Conservation (phyloP, 1,140 invertebrate genomes). For the Drosophila ironensis region DNA sequence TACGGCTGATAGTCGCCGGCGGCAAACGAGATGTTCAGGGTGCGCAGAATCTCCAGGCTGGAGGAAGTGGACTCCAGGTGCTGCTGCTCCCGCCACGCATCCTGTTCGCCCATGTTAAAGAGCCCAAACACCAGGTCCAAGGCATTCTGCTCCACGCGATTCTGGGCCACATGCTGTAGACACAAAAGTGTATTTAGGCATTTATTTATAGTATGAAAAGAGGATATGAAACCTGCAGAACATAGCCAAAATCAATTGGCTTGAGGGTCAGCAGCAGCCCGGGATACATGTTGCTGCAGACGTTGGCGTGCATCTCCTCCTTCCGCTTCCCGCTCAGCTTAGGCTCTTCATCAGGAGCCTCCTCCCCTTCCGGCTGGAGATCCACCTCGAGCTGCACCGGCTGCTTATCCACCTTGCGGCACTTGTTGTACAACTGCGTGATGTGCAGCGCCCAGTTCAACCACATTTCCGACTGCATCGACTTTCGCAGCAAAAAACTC, state of each 20-base stretch:
- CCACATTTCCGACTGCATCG: slow-evolving; percentile 75
- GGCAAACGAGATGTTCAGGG: slow-evolving; percentile 68
- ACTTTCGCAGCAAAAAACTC: slow-evolving; percentile 61
- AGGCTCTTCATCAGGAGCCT: no score
- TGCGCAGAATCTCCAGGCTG: slow-evolving; percentile 72
- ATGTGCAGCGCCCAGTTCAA: slow-evolving; percentile 74
- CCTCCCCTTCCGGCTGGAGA: background rate
- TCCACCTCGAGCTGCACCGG: slow-evolving; percentile 3
- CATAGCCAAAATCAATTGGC: slow-evolving; percentile 83
- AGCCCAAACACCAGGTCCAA: slow-evolving; percentile 72
- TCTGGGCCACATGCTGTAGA: slow-evolving; percentile 60
- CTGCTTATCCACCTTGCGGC: slow-evolving; percentile 49
- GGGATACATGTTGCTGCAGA: slow-evolving; percentile 84
- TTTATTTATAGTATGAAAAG: no score
- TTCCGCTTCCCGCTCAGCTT: slow-evolving; percentile 31
- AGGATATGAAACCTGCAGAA: slow-evolving; percentile 83
- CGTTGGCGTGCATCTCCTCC: slow-evolving; percentile 70
- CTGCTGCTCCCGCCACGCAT: slow-evolving; percentile 69
- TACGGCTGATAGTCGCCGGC: slow-evolving; percentile 69
- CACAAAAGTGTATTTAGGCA: no score
- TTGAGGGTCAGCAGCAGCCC: slow-evolving; percentile 83
- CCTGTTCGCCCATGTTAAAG: slow-evolving; percentile 78
- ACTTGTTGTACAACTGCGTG: slow-evolving; percentile 71
- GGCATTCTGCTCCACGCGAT: slow-evolving; percentile 69
- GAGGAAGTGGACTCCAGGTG: slow-evolving; percentile 70